These are phyloP conservation scores for Vireo griseus DNA, from an alignment of 2,797 vertebrate genomes.

Conservation along the genomic window DNA sequence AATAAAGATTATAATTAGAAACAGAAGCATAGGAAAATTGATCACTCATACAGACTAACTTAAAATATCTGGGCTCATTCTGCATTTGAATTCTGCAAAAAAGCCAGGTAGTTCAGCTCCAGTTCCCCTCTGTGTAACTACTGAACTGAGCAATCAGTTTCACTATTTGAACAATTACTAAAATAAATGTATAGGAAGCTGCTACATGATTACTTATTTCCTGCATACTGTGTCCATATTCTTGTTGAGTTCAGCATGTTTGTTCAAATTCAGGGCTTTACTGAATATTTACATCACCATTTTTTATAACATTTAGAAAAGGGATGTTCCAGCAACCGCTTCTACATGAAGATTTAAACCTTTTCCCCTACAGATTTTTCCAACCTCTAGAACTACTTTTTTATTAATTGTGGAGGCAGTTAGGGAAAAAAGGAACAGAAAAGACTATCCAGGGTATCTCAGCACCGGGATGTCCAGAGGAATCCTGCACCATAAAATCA, in stretches of 20 bases:
- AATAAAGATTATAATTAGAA: background rate
- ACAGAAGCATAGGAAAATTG: background rate
- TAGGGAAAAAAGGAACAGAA: background rate
- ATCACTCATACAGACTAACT: background rate
- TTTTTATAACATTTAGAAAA: background rate
- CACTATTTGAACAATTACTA: conserved; percentile 1
- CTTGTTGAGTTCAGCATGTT: conserved; percentile 11
- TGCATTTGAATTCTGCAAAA: background rate
- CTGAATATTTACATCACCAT: background rate
- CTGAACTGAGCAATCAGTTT: conserved; percentile 3
- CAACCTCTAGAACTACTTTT: background rate
- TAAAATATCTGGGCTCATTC: background rate
- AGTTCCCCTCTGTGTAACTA: background rate
- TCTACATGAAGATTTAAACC: background rate
- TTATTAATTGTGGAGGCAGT: background rate
- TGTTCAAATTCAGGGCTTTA: background rate
- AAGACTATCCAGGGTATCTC: background rate
- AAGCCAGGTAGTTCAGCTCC: background rate
- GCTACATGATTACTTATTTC: conserved; percentile 18
- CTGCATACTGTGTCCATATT: background rate
- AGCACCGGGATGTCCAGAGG: background rate
- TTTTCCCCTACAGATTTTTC: background rate
- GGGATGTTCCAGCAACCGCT: background rate
- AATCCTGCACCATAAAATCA: background rate
- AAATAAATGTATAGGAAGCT: conserved; percentile 2